Conservation (phyloP, 2,113 vertebrate species). For the Nesoenas mayeri region DNA sequence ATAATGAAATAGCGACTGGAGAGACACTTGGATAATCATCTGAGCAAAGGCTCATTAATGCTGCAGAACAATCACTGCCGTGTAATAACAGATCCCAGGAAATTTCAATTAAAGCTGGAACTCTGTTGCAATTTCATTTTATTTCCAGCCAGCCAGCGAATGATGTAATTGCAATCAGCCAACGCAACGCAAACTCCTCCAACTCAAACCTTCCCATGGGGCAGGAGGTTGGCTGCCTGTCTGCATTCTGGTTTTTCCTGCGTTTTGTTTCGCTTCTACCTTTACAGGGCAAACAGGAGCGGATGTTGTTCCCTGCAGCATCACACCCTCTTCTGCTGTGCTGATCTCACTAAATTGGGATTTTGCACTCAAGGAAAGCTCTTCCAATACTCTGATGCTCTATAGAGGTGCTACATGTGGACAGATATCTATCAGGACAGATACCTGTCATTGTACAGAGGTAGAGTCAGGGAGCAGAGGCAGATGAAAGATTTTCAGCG, state of each 20-base stretch:
- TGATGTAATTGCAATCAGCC: conserved; percentile 74
- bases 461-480: not conserved
- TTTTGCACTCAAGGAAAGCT: not conserved
- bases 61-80: conserved; percentile 74
- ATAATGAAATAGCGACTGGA: conserved; percentile 78
- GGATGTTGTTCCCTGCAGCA: not conserved
- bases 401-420: fast-evolving
- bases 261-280: not conserved
- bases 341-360: not conserved
- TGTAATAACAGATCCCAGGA: conserved; percentile 83
- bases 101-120: conserved; percentile 84
- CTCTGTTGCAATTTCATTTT: conserved; percentile 76
- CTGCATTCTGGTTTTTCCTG: not conserved
- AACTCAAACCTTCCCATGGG: conserved; percentile 55
- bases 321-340: not conserved
- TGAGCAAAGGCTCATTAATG: conserved; percentile 79
- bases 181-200: conserved; percentile 49
- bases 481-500: not conserved
- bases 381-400: not conserved
- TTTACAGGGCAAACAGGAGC: not conserved
- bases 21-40: conserved; percentile 84
- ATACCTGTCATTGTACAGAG: fast-evolving
- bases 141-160: conserved; percentile 53
- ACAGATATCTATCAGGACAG: not conserved
- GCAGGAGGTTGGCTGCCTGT: not conserved